phyloP scores from a whole-genome alignment of 1,140 invertebrate species.

The Dendroctonus ponderosae region DNA sequence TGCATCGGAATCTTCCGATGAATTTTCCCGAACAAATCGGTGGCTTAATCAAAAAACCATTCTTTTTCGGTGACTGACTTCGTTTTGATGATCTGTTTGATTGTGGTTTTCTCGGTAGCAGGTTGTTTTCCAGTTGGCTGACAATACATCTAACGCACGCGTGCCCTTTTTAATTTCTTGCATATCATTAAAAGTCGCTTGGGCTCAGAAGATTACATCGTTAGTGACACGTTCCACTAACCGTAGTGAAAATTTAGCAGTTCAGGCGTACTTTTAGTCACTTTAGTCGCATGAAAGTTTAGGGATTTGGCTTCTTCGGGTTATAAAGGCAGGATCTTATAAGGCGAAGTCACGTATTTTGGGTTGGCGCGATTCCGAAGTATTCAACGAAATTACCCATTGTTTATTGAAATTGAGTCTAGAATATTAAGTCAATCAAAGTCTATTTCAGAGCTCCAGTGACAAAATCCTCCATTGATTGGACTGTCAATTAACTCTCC shows the following conservation, averaged over 20 bases:
- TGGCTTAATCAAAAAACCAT: background rate
- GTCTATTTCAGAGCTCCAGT: conserved; percentile 43
- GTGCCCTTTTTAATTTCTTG: conserved; percentile 2
- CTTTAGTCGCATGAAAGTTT: too few relatives aligned
- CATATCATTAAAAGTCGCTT: conserved; percentile 18
- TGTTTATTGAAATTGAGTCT: conserved; percentile 50
- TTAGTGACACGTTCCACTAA: background rate
- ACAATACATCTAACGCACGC: conserved; percentile 2
- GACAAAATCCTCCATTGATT: conserved; percentile 50
- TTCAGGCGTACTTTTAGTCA: too few relatives aligned
- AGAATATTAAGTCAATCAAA: conserved; percentile 51
- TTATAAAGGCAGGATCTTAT: conserved; percentile 1
- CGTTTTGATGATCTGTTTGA: too few relatives aligned
- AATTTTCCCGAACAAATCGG: background rate
- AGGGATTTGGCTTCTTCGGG: background rate
- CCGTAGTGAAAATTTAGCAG: too few relatives aligned
- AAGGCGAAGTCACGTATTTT: conserved; percentile 43
- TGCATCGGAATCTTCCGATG: background rate
- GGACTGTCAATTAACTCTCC: conserved; percentile 50
- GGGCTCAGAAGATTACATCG: background rate
- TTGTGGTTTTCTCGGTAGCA: background rate
- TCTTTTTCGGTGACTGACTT: background rate
- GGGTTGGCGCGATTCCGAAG: conserved; percentile 36
- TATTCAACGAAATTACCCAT: conserved; percentile 47
- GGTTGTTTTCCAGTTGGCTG: background rate